These are phyloP conservation scores for Oostethus manadensis DNA, from an alignment of 2,113 vertebrate genomes.

Conservation along the genomic window DNA sequence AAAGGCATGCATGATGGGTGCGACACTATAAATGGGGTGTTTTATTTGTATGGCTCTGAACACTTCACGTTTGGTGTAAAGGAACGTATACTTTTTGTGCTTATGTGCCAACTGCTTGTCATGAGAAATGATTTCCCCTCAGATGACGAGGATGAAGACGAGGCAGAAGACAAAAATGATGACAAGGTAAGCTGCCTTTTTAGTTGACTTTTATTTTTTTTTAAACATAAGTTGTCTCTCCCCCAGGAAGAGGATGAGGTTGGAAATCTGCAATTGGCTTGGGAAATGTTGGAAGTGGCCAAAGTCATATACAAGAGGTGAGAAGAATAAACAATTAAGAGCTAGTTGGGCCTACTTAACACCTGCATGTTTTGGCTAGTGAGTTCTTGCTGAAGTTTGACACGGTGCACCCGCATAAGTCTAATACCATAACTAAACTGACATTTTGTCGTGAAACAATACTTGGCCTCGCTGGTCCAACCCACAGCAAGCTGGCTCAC, in stretches of 20 bases:
- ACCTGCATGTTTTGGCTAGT: too few relatives aligned
- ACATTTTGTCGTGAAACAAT: too few relatives aligned
- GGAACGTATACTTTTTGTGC: background rate
- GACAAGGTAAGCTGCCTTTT: constrained; percentile 41
- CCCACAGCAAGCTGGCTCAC: too few relatives aligned
- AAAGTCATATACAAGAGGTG: constrained; percentile 98
- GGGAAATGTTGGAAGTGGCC: constrained; percentile 96
- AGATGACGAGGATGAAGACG: constrained; percentile 68
- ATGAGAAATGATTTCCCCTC: background rate
- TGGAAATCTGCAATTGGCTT: constrained; percentile 92
- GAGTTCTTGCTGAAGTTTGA: too few relatives aligned
- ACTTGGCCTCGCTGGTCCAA: too few relatives aligned
- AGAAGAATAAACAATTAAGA: background rate
- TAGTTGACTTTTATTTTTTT: background rate
- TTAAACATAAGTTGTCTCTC: background rate
- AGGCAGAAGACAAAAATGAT: constrained; percentile 76
- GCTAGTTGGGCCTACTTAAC: too few relatives aligned
- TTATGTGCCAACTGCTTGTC: background rate
- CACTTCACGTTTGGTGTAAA: constrained; percentile 1
- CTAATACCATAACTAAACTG: too few relatives aligned
- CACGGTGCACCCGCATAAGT: too few relatives aligned
- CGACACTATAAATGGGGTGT: background rate
- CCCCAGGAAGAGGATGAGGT: constrained; percentile 89
- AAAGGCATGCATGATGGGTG: constrained; percentile 22
- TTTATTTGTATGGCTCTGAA: background rate